Base-by-base conservation (phyloP, 2,888 invertebrate genomes). In the Desoria tigrina region DNA sequence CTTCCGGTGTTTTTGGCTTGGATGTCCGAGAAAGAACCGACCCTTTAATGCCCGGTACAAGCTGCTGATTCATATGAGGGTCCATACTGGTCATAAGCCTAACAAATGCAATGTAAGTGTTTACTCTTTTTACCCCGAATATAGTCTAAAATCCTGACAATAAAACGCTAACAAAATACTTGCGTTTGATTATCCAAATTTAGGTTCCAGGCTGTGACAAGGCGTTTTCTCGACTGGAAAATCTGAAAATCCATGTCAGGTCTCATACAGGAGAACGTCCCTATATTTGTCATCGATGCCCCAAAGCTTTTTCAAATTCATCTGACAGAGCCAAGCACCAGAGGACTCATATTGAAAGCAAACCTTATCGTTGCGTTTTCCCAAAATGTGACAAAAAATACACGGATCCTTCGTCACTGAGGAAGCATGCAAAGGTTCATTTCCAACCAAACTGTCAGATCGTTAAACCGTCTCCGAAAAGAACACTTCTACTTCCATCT, bases 11-110 rank as follows among this genome's bases (percentile, higher is more conserved):
- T 86, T 90, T 53, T 98, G 97, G 97, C 83, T 87, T 63, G 90
- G 91, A n/a, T 98, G 98, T 80, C 90, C 92, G 0, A 83, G 95
- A 61, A 86, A 90, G 72, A 87, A 89, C 18, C 87, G 94, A 63
- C 95, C 96, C 0, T 98, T 98, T 83, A 97, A 98, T 81, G 98
- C 98, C 0, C 86, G 97, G 73, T 99, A 99, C 84, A 99, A 98
- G 81, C 84, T 99, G 50, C 86, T 97, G 45, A 98, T 92, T 59
- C 96, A 97, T 79, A 95, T 98, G 94, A 83, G 98, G 18, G 91
- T 97, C 0, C 99, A 99, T 80, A 96, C 95, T 23, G 97, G 98
- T 3, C 97, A 99, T 79, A 98, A 98, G 79, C 98, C 98, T 0
- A 96, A 98, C 81, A 90, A 92, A 81, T 99, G 98, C 81, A 90